Percentiles rank a stretch among this genome's conserved stretches.
phyloP scores from a whole-genome alignment of 2,113 vertebrate species.

The Sphyrna mokarran region DNA sequence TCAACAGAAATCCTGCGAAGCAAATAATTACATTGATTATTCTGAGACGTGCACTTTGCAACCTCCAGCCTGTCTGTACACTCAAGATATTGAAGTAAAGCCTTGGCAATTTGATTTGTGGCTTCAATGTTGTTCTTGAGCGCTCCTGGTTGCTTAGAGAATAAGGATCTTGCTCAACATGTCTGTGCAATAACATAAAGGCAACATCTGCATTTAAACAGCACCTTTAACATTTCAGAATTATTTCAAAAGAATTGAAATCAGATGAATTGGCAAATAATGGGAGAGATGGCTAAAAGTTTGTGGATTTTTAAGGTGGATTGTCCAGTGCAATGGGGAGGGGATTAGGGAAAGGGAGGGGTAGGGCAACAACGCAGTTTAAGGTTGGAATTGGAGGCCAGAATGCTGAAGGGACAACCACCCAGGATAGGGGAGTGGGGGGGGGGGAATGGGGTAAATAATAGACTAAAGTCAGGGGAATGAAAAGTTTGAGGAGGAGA shows the following conservation, averaged over 20 bases:
- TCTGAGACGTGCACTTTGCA: neutral
- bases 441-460: too few relatives aligned
- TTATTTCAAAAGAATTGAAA: too few relatives aligned
- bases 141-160: neutral
- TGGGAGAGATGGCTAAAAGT: neutral
- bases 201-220: neutral
- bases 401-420: neutral
- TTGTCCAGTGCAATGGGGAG: too few relatives aligned
- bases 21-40: constrained; percentile 26
- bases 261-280: neutral
- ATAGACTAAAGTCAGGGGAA: neutral
- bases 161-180: neutral
- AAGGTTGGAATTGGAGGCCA: neutral
- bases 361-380: neutral
- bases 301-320: neutral
- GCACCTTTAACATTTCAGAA: neutral
- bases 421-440: neutral
- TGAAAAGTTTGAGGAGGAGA: neutral
- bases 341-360: too few relatives aligned
- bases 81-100: neutral
- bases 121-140: neutral
- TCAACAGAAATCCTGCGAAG: neutral
- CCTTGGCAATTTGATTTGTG: constrained; percentile 20
- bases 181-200: neutral
- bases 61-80: neutral